Base-by-base conservation (phyloP, 2,888 invertebrate genomes). In the Seira sanloemensis region DNA sequence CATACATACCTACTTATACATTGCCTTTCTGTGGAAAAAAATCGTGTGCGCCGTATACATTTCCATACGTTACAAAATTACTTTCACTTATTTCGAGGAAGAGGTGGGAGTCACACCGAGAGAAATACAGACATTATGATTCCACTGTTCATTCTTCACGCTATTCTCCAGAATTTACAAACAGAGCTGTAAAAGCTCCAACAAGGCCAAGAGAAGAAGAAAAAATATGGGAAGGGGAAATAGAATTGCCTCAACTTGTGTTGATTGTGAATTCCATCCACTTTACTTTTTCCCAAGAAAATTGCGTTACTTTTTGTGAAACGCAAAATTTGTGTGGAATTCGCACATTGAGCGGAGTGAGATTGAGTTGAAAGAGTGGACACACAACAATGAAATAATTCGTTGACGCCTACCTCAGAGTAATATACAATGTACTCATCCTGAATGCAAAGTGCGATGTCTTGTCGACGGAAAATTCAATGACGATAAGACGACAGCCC, bases 391-490 rank as follows among this genome's bases (percentile, higher is more conserved):
- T 62, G 23, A 62, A 62, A 62, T 62, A 62, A n/a, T 62, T 19
- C 21, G 62, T 62, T 62, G 19, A 62, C 23, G 62, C 12, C 37
- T 5, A 9, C 12, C 62, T 50, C 50, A 50, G n/a, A 2, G 62
- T 62, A 62, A 19, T 62, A 21, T 2, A 62, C 19, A 62, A 62
- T 21, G 62, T 62, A 62, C 21, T 62, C 21, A 21, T 62, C 12
- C 23, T 9, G 21, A n/a, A 21, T 62, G 62, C n/a, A 62, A 62
- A 62, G 62, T 62, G 62, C 62, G 62, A 62, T 62, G 62, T 62
- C 62, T 62, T 62, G 62, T 62, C 7, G 62, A 23, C 62, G 62
- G 62, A 37, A 9, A 37, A 37, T 12, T 37, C 37, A 12, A 62
- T 62, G 62, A 62, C 2, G 62, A 23, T 16, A 62, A n/a, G 19